Evolutionary conservation across 35 echinoderm and acorn worm genomes (phyloP).

Genomic region (Anneissia japonica): DNA sequence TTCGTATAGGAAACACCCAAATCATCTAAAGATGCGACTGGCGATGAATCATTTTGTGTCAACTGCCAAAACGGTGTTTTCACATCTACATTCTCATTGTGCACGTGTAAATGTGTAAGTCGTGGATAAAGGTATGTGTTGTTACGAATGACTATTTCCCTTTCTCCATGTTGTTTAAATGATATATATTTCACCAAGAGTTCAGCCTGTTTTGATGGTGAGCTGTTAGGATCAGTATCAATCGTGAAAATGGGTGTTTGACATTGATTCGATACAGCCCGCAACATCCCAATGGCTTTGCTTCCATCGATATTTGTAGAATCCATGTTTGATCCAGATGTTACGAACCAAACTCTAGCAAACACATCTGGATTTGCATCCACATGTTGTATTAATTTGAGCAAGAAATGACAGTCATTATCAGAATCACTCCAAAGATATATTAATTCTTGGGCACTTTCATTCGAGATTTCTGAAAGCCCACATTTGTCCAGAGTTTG

Average conservation of each 20-base stretch:
- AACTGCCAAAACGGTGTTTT: slow-evolving; percentile 56
- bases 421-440: slow-evolving; percentile 25
- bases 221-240: slow-evolving; percentile 26
- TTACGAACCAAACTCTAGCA: slow-evolving; percentile 55
- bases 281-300: slow-evolving; percentile 37
- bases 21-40: slow-evolving; percentile 23
- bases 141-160: slow-evolving; percentile 33
- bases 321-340: slow-evolving; percentile 6
- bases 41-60: neutral
- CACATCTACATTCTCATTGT: neutral
- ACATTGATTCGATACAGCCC: slow-evolving; percentile 53
- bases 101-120: slow-evolving; percentile 13
- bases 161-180: slow-evolving; percentile 21
- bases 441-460: neutral
- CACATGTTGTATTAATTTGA: slow-evolving; percentile 44
- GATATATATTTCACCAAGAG: slow-evolving; percentile 16
- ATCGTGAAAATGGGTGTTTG: slow-evolving; percentile 39
- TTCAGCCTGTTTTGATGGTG: slow-evolving; percentile 9
- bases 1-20: slow-evolving; percentile 15
- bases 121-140: slow-evolving; percentile 22
- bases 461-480: too few relatives aligned
- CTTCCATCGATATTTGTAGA: neutral
- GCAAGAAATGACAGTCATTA: slow-evolving; percentile 25
- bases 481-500: too few relatives aligned
- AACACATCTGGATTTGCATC: slow-evolving; percentile 43